Conservation (phyloP, 2,113 vertebrate genomes). For the Bambusicola thoracicus region DNA sequence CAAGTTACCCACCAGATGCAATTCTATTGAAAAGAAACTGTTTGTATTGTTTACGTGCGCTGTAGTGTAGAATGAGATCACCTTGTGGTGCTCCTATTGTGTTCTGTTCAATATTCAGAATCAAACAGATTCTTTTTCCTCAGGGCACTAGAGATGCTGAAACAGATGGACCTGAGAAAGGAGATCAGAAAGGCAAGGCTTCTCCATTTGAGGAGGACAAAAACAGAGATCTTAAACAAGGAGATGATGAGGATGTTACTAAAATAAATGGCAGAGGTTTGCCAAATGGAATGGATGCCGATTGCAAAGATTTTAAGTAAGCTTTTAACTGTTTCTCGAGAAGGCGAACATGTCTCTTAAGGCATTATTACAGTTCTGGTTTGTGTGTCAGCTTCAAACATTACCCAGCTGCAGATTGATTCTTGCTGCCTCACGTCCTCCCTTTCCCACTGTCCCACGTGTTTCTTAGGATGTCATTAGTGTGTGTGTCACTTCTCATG, state of each 20-base stretch:
- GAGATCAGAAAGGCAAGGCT: constrained; percentile 90
- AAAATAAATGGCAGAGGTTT: constrained; percentile 95
- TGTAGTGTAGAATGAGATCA: constrained; percentile 75
- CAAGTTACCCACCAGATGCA: constrained; percentile 67
- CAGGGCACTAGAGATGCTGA: constrained; percentile 93
- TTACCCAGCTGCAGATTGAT: constrained; percentile 55
- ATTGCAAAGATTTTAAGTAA: constrained; percentile 99
- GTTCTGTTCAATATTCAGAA: constrained; percentile 77
- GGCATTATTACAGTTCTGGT: constrained; percentile 58
- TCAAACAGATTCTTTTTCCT: constrained; percentile 81
- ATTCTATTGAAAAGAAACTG: constrained; percentile 56
- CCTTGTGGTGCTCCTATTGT: constrained; percentile 73
- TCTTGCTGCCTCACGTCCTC: constrained; percentile 28
- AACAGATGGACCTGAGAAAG: constrained; percentile 92
- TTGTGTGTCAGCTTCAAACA: constrained; percentile 67
- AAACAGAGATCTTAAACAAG: constrained; percentile 92
- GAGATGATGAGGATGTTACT: constrained; percentile 88
- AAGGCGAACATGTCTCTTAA: constrained; percentile 71
- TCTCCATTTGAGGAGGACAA: constrained; percentile 97
- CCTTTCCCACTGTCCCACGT: constrained; percentile 59
- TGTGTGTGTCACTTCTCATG: constrained; percentile 55
- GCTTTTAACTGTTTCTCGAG: constrained; percentile 78
- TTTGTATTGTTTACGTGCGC: constrained; percentile 70
- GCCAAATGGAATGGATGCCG: constrained; percentile 96
- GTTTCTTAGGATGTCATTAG: constrained; percentile 59